phyloP scores from a whole-genome alignment of 1,140 invertebrate genomes.

The Eriocheir sinensis region DNA sequence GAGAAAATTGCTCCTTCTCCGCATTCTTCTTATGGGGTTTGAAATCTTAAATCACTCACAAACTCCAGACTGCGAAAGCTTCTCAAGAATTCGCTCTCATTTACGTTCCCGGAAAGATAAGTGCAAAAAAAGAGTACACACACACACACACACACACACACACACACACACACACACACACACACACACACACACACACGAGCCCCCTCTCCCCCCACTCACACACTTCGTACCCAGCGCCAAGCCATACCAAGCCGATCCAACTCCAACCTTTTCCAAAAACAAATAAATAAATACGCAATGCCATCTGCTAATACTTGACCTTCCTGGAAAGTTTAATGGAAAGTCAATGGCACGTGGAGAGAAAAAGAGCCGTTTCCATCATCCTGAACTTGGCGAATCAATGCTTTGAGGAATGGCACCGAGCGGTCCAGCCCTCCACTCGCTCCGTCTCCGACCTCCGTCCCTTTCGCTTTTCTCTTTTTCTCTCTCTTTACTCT shows the following conservation, averaged over 20 bases:
- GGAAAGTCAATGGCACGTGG: background rate
- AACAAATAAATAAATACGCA: background rate
- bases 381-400: background rate
- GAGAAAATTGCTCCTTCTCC: too few species aligned
- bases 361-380: background rate
- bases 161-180: background rate
- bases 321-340: background rate
- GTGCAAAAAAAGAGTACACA: too few species aligned
- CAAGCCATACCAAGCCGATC: too few species aligned
- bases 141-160: conserved; percentile 4
- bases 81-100: too few species aligned
- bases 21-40: too few species aligned
- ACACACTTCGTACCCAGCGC: too few species aligned
- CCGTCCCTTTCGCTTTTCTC: background rate
- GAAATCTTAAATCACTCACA: too few species aligned
- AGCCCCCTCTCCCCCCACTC: too few species aligned
- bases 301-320: background rate
- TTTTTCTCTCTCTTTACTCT: background rate
- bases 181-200: too few species aligned
- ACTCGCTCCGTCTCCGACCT: background rate
- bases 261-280: background rate
- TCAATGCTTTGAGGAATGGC: background rate
- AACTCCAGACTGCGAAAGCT: too few species aligned
- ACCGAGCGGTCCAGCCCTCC: background rate
- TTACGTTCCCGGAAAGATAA: too few species aligned